These are phyloP conservation scores for Nomada ferruginata DNA, from an alignment of 2,888 invertebrate genomes.

Conservation along the genomic window DNA sequence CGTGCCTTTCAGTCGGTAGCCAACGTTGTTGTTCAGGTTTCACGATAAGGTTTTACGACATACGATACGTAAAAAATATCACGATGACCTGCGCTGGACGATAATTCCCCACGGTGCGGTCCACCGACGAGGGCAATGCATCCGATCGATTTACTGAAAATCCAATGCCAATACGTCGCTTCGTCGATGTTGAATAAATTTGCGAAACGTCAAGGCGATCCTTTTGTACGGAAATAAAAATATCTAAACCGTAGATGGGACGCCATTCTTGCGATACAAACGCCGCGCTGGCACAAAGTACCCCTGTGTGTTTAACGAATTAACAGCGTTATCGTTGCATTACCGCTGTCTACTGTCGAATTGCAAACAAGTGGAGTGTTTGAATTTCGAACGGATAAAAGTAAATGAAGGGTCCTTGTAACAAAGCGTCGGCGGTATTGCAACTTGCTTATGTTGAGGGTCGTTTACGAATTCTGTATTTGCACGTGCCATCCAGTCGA, in stretches of 20 bases:
- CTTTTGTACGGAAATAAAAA: background rate
- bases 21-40: background rate
- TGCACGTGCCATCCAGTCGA: background rate
- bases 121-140: background rate
- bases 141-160: conserved; percentile 10
- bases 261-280: background rate
- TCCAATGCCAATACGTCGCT: conserved; percentile 11
- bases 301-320: background rate
- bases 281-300: background rate
- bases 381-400: background rate
- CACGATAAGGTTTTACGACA: background rate
- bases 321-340: background rate
- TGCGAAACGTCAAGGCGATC: background rate
- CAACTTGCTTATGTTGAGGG: background rate
- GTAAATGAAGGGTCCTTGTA: background rate
- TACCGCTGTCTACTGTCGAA: background rate
- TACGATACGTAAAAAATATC: background rate
- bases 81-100: no score
- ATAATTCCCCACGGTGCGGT: background rate
- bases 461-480: background rate
- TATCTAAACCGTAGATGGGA: background rate
- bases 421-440: background rate
- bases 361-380: conserved; percentile 5
- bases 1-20: background rate
- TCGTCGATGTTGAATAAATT: background rate